Conservation (phyloP, 2,888 invertebrate genomes). For the Eucera pruinosa region DNA sequence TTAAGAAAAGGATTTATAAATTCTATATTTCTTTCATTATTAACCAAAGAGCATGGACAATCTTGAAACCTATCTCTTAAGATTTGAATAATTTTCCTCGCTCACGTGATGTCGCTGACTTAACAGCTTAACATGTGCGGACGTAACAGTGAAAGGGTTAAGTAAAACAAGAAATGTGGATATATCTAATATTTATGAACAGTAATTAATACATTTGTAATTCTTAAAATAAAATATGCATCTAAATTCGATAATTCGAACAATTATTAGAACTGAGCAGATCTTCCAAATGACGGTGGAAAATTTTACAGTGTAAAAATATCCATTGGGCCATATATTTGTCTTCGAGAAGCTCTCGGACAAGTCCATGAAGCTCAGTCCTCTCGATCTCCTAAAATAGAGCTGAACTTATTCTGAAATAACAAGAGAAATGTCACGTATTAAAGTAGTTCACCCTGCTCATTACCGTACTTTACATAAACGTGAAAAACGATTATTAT, state of each 20-base stretch:
- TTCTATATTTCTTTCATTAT: too few relatives aligned
- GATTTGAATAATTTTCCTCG: too few relatives aligned
- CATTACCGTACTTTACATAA: background rate
- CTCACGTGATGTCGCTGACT: too few relatives aligned
- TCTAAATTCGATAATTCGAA: background rate
- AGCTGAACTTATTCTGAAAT: slow-evolving; percentile 21
- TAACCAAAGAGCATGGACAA: too few relatives aligned
- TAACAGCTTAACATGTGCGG: too few relatives aligned
- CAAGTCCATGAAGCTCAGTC: background rate
- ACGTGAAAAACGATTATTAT: slow-evolving; percentile 25
- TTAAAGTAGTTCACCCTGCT: background rate
- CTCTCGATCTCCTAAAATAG: background rate
- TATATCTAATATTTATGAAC: too few relatives aligned
- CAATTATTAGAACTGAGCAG: background rate
- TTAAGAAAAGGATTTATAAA: too few relatives aligned
- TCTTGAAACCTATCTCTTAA: too few relatives aligned
- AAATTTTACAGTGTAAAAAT: background rate
- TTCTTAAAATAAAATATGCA: background rate
- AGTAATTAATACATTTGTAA: background rate
- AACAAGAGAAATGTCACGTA: slow-evolving; percentile 2
- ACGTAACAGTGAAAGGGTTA: too few relatives aligned
- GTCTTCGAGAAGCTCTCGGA: background rate
- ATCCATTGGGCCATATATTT: background rate
- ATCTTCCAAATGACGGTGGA: background rate
- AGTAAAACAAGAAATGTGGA: too few relatives aligned